These are phyloP conservation scores for Melanogrammus aeglefinus DNA, from an alignment of 2,797 vertebrate species.

Conservation along the genomic window DNA sequence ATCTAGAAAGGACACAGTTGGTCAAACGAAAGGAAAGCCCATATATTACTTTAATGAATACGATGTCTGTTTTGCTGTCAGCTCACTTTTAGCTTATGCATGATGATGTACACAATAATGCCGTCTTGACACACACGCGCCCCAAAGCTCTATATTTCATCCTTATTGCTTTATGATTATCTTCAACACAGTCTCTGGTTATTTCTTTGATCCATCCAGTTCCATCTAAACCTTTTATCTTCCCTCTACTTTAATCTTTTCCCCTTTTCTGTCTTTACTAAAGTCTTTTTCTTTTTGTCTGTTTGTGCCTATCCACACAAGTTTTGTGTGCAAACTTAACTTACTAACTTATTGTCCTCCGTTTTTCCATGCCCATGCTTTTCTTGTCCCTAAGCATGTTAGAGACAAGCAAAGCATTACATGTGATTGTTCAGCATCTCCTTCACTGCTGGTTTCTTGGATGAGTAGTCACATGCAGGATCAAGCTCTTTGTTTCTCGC, in stretches of 20 bases:
- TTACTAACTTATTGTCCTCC: neutral
- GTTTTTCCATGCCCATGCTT: neutral
- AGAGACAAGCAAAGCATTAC: conserved; percentile 12
- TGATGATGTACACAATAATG: neutral
- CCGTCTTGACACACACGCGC: neutral
- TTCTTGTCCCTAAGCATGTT: conserved; percentile 8
- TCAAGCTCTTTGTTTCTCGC: conserved; percentile 1
- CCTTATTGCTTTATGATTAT: neutral
- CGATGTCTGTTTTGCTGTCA: neutral
- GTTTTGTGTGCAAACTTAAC: neutral
- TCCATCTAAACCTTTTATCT: neutral
- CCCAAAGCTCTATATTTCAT: neutral
- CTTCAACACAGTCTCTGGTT: neutral
- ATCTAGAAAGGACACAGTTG: neutral
- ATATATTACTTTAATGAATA: neutral
- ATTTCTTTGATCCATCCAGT: neutral
- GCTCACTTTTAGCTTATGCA: neutral
- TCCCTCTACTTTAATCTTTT: neutral
- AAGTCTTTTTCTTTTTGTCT: neutral
- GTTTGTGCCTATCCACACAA: neutral
- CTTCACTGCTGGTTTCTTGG: neutral
- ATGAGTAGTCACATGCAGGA: neutral
- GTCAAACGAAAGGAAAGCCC: neutral
- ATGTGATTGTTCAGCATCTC: conserved; percentile 16
- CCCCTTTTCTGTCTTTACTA: neutral